Conservation (phyloP, 2,888 invertebrate species). For the Mellilla xanthometata region DNA sequence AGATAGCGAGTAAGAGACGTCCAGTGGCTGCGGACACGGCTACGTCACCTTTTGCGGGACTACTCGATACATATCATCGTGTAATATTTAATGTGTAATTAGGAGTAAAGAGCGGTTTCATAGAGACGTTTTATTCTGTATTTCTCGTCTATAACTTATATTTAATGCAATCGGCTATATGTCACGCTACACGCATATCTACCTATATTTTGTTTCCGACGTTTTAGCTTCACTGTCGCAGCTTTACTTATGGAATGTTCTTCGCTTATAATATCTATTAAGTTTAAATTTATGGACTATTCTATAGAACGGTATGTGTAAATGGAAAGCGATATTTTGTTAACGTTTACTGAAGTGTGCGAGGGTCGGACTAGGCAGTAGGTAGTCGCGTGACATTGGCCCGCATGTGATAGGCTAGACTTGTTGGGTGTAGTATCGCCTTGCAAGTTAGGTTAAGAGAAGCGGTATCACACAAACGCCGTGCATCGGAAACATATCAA, state of each 20-base stretch:
- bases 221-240: conserved; percentile 57
- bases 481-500: conserved; percentile 90
- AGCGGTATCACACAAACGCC: conserved; percentile 85
- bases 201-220: conserved; percentile 49
- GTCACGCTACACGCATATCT: conserved; percentile 67
- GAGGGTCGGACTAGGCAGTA: background rate
- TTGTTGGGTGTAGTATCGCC: conserved; percentile 75
- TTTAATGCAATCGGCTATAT: conserved; percentile 75
- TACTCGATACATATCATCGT: conserved; percentile 89
- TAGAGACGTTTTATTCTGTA: conserved; percentile 82
- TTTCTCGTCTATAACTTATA: conserved; percentile 69
- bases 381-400: conserved; percentile 73
- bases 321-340: conserved; percentile 56
- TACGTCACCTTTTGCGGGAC: conserved; percentile 84
- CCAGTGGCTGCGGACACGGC: conserved; percentile 82
- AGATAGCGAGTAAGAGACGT: conserved; percentile 83
- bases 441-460: conserved; percentile 81
- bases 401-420: conserved; percentile 79
- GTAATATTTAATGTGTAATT: conserved; percentile 84
- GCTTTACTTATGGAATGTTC: conserved; percentile 39
- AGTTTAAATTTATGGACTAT: conserved; percentile 33
- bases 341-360: conserved; percentile 54
- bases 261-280: conserved; percentile 44
- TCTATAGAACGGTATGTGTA: conserved; percentile 37
- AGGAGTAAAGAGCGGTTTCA: conserved; percentile 79